A percentile compares a stretch with the other conserved stretches of the same genome.
Conservation (phyloP, 2,113 vertebrate genomes). For the Probosciger aterrimus region DNA sequence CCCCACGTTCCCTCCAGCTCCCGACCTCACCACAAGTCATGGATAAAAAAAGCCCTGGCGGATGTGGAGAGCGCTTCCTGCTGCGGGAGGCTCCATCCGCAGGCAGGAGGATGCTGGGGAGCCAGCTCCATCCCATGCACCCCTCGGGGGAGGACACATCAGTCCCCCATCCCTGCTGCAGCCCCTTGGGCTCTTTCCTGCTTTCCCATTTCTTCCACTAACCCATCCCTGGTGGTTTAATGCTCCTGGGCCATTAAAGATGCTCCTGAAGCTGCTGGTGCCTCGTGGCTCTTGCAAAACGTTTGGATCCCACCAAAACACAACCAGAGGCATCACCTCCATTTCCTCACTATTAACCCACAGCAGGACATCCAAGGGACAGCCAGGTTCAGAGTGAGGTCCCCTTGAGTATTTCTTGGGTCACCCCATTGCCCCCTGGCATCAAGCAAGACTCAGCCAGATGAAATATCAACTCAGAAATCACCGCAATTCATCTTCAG, state of each 20-base stretch:
- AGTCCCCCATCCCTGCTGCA: neutral
- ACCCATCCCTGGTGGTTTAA: accelerated
- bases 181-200: neutral
- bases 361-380: too few species aligned
- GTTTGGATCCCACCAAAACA: neutral
- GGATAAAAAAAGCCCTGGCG: constrained; percentile 50
- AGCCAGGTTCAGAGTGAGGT: accelerated
- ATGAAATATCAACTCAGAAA: neutral
- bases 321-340: accelerated
- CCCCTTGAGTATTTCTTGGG: neutral
- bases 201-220: accelerated
- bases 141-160: neutral
- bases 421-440: neutral
- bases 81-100: neutral
- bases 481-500: accelerated
- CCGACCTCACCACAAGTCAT: constrained; percentile 51
- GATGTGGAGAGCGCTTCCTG: constrained; percentile 68
- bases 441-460: neutral
- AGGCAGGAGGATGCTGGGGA: neutral
- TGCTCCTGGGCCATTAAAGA: accelerated
- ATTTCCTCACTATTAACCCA: accelerated
- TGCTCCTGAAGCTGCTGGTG: accelerated
- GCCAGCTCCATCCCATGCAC: neutral
- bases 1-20: constrained; percentile 27
- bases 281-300: accelerated